Conservation (phyloP, 2,113 vertebrate species). For the Catharus minimus region DNA sequence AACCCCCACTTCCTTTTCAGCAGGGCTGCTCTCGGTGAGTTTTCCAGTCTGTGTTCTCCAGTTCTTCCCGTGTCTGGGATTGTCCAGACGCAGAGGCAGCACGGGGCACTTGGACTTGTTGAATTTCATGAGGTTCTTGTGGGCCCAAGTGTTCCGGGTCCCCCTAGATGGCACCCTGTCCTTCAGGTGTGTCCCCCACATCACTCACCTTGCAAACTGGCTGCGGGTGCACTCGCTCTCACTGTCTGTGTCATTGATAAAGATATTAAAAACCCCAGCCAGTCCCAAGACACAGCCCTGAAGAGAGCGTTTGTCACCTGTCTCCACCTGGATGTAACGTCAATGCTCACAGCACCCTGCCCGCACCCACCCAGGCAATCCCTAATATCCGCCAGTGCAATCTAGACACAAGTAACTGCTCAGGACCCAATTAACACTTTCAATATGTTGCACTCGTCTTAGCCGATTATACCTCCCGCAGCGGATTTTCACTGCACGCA, state of each 20-base stretch:
- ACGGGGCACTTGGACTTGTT: not conserved
- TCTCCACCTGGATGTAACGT: rapidly evolving
- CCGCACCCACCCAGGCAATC: rapidly evolving
- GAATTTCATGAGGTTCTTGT: not conserved
- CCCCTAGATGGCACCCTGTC: not conserved
- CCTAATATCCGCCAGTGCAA: rapidly evolving
- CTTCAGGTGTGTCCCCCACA: not conserved
- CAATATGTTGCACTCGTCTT: too few species aligned
- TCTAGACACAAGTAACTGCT: rapidly evolving
- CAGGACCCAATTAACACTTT: rapidly evolving
- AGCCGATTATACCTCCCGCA: too few species aligned
- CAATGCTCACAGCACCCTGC: too few species aligned
- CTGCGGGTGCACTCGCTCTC: not conserved
- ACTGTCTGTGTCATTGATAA: not conserved
- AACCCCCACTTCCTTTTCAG: not conserved
- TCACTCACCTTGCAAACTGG: not conserved
- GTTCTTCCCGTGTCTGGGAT: not conserved
- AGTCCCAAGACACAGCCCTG: too few species aligned
- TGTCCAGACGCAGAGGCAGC: not conserved
- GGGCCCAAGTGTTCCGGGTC: not conserved
- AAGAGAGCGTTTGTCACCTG: not conserved
- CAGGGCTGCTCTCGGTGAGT: not conserved
- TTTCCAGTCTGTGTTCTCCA: not conserved
- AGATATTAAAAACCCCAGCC: too few species aligned
- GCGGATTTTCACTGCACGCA: too few species aligned